Conservation (phyloP, 2,113 vertebrate genomes). For the Lanius ludovicianus region DNA sequence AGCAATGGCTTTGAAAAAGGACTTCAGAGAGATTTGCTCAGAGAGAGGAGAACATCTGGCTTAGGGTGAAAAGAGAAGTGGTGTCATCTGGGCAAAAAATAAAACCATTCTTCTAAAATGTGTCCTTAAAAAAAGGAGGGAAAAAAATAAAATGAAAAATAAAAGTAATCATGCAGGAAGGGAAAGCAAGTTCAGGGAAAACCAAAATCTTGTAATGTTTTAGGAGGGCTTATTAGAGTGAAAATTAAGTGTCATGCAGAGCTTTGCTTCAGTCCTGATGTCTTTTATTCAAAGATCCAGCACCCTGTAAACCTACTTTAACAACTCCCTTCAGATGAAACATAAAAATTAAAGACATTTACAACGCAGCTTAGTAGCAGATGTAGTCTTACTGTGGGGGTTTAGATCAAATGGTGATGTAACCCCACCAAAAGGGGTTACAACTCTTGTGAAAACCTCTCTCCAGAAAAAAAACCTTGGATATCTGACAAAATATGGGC, state of each 20-base stretch:
- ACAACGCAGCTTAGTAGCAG: conserved; percentile 85
- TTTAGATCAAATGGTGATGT: conserved; percentile 83
- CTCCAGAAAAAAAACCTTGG: conserved; percentile 63
- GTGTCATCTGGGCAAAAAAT: conserved; percentile 73
- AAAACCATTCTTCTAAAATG: conserved; percentile 62
- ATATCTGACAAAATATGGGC: conserved; percentile 65
- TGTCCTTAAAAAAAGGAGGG: conserved; percentile 41
- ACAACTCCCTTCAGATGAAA: conserved; percentile 82
- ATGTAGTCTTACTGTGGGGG: conserved; percentile 77
- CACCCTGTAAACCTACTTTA: conserved; percentile 81
- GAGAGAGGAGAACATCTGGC: conserved; percentile 75
- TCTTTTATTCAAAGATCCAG: conserved; percentile 81
- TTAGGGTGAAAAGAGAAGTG: conserved; percentile 73
- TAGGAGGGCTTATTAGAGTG: conserved; percentile 78
- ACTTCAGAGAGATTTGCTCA: conserved; percentile 76
- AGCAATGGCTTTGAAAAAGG: conserved; percentile 71
- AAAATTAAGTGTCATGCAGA: conserved; percentile 80
- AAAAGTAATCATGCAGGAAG: conserved; percentile 25
- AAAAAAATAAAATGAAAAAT: neutral
- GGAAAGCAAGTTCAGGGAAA: conserved; percentile 62
- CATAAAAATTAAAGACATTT: conserved; percentile 86
- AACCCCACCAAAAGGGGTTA: conserved; percentile 74
- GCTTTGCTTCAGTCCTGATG: conserved; percentile 72
- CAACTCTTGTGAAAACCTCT: conserved; percentile 75
- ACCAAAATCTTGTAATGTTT: conserved; percentile 76